These are phyloP conservation scores for Mesaphorura yosii DNA, from an alignment of 1,140 invertebrate species.

Conservation along the genomic window DNA sequence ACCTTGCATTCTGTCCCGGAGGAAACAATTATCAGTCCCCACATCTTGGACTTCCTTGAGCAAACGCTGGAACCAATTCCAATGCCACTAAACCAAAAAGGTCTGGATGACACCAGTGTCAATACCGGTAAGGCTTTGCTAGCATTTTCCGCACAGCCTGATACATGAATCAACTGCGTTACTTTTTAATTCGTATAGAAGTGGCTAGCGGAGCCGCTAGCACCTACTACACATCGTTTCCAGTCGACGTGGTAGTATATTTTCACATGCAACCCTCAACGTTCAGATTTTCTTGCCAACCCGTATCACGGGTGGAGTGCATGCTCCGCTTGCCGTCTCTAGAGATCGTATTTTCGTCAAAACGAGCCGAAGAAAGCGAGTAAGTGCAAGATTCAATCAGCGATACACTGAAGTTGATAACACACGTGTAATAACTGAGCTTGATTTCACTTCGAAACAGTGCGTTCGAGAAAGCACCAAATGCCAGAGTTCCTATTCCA, in stretches of 20 bases:
- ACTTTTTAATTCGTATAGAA: constrained; percentile 7
- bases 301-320: constrained; percentile 89
- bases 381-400: no score
- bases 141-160: neutral
- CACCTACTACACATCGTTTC: constrained; percentile 71
- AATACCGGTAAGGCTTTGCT: constrained; percentile 8
- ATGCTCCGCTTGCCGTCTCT: constrained; percentile 89
- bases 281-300: constrained; percentile 88
- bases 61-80: constrained; percentile 89
- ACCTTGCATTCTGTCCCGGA: constrained; percentile 90
- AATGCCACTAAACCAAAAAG: constrained; percentile 36
- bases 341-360: constrained; percentile 84
- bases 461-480: neutral
- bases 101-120: constrained; percentile 16
- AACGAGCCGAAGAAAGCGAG: constrained; percentile 59
- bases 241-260: constrained; percentile 96
- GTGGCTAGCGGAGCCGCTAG: constrained; percentile 25
- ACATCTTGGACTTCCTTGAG: constrained; percentile 86
- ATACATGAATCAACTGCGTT: neutral
- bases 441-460: neutral
- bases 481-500: neutral
- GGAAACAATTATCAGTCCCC: constrained; percentile 87
- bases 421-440: neutral
- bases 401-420: no score
- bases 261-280: constrained; percentile 96